Evolutionary conservation across 2,113 vertebrate species (phyloP).

Genomic region (Anthoscopus minutus): DNA sequence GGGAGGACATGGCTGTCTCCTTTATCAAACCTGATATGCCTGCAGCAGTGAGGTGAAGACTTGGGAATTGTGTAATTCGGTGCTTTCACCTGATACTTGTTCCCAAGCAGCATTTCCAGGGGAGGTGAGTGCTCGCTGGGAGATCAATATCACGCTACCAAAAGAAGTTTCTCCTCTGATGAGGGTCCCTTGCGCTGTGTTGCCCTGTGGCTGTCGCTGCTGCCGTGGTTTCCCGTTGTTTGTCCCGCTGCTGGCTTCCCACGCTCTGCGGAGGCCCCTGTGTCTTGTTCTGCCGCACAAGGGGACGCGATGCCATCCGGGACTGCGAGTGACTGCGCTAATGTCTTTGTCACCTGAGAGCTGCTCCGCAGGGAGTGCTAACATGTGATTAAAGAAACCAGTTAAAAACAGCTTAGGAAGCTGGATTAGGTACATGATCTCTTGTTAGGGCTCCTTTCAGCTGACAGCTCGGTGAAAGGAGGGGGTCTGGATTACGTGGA

Average conservation of each 20-base stretch:
- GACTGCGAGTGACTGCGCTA: neutral
- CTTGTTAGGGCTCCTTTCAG: conserved; percentile 21
- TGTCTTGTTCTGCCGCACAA: no score
- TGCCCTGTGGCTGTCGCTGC: neutral
- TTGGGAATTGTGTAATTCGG: neutral
- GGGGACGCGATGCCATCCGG: no score
- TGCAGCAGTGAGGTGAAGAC: neutral
- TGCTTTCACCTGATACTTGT: neutral
- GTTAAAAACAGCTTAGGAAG: conserved; percentile 38
- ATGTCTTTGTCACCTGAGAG: conserved; percentile 34
- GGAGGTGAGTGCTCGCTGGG: neutral
- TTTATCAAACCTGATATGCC: neutral
- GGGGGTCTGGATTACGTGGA: conserved; percentile 15
- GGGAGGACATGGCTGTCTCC: neutral
- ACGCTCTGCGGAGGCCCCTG: neutral
- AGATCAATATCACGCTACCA: neutral
- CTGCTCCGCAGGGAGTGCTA: neutral
- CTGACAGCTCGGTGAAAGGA: neutral
- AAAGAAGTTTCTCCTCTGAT: neutral
- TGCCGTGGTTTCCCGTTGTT: neutral
- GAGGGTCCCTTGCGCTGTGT: neutral
- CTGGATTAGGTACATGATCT: conserved; percentile 52
- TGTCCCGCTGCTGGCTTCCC: fast-evolving
- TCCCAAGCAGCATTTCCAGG: fast-evolving
- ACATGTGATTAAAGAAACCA: conserved; percentile 34